Percentiles rank a stretch among this genome's conserved stretches.
These are phyloP conservation scores for Morone chrysops DNA, from an alignment of 2,113 vertebrate species.

Conservation along the genomic window DNA sequence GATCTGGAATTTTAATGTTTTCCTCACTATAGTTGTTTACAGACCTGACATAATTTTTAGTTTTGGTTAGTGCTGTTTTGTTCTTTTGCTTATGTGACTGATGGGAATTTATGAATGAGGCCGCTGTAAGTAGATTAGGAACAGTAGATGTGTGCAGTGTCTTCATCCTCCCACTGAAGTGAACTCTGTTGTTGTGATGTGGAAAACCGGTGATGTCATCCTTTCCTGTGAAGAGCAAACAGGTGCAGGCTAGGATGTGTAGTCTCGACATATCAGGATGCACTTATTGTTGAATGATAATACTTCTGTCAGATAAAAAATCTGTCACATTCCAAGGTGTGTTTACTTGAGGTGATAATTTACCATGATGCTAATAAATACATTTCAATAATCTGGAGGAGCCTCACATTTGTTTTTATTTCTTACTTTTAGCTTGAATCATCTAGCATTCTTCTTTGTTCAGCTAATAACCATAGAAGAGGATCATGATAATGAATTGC, in stretches of 20 bases:
- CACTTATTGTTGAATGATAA: slow-evolving; percentile 20
- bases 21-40: not conserved
- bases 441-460: not conserved
- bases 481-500: not conserved
- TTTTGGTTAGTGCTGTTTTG: not conserved
- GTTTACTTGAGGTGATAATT: slow-evolving; percentile 1
- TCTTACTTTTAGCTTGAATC: not conserved
- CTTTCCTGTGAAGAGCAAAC: slow-evolving; percentile 41
- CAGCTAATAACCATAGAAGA: slow-evolving; percentile 1
- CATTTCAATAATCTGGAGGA: not conserved
- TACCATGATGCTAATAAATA: slow-evolving; percentile 1
- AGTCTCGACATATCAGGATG: not conserved
- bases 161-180: slow-evolving; percentile 23
- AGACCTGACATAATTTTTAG: not conserved
- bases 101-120: slow-evolving; percentile 59
- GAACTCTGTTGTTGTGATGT: slow-evolving; percentile 7
- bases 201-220: slow-evolving; percentile 41
- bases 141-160: not conserved
- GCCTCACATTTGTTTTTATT: not conserved
- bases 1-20: not conserved
- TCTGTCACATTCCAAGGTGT: slow-evolving; percentile 2
- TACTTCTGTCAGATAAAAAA: slow-evolving; percentile 15
- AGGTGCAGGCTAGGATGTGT: slow-evolving; percentile 24
- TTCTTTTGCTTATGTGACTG: not conserved
- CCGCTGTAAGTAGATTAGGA: not conserved